A percentile compares a stretch with the other conserved stretches of the same genome.
These are phyloP conservation scores for Gila robusta DNA, from an alignment of 2,797 vertebrate genomes.

Conservation along the genomic window DNA sequence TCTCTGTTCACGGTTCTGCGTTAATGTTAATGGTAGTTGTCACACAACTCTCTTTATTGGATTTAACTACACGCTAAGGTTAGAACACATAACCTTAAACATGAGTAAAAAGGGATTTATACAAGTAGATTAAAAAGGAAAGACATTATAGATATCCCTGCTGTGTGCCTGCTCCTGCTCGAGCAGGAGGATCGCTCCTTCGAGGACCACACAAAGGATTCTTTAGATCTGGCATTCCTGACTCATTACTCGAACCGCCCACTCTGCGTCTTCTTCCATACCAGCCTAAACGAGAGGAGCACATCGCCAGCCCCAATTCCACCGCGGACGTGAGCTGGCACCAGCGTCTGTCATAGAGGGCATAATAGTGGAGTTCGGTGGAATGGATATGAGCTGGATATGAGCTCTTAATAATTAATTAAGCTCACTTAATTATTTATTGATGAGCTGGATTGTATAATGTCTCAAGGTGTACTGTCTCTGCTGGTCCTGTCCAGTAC, in stretches of 20 bases:
- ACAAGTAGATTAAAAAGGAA: not conserved
- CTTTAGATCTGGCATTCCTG: not conserved
- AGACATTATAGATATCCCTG: not conserved
- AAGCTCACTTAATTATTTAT: not conserved
- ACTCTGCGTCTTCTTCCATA: not conserved
- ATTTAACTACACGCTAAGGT: not conserved
- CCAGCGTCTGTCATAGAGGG: not conserved
- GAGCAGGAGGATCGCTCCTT: not conserved
- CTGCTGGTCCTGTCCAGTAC: not conserved
- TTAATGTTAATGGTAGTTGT: not conserved
- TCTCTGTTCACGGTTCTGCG: not conserved
- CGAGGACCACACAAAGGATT: not conserved
- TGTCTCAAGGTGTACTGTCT: not conserved
- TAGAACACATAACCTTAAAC: not conserved
- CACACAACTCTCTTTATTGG: not conserved
- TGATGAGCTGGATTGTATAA: slow-evolving; percentile 1
- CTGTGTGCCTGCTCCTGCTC: not conserved
- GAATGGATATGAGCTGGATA: not conserved
- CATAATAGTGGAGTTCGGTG: not conserved
- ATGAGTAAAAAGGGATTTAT: not conserved
- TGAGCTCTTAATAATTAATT: not conserved
- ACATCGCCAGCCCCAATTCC: not conserved
- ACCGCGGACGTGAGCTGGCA: not conserved
- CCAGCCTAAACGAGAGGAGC: not conserved
- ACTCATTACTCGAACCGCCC: not conserved